Base-by-base conservation (phyloP, 2,888 invertebrate species). In the Augiades crinisus region DNA sequence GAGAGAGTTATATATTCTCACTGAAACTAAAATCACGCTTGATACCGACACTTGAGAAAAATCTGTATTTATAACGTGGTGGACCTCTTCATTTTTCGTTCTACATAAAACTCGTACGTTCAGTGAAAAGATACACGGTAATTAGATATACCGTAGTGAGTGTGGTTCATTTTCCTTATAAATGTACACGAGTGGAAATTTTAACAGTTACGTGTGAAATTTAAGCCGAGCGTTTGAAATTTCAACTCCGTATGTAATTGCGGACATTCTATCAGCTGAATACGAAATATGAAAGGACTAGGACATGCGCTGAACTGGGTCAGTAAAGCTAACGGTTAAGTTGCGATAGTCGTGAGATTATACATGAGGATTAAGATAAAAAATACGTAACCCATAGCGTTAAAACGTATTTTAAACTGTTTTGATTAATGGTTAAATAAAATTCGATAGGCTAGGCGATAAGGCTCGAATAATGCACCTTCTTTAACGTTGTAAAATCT, bases 151-250 rank as follows among this genome's bases (percentile, higher is more conserved):
- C 31, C 17, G 45, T 41, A 69, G 58, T 59, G 59, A n/a, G n/a
- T n/a, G 57, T 56, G 61, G 61, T 64, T 65, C 65, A 67, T 68
- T 68, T 70, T 64, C 57, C 60, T 62, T 63, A 69, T 70, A 65
- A 69, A 71, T 69, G 67, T 65, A 64, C 63, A 70, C 64, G 64
- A 65, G 60, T 60, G 61, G 43, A 62, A 67, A 66, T 64, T 65
- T 64, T 50, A 62, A 55, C 64, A 67, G 68, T 67, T 64, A 59
- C 60, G 58, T 64, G 62, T 63, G 61, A 65, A 67, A 59, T 62
- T 61, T 58, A 53, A 61, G 49, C 51, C 54, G 52, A 49, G 34
- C 49, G 36, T 52, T 55, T 38, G 40, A 55, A 54, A 58, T 59
- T 53, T 55, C 47, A 41, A 5, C 8, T 14, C 14, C 10, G 27